Evolutionary conservation across 2,797 vertebrate genomes (phyloP).

Genomic region (Eurystomus glaucurus): DNA sequence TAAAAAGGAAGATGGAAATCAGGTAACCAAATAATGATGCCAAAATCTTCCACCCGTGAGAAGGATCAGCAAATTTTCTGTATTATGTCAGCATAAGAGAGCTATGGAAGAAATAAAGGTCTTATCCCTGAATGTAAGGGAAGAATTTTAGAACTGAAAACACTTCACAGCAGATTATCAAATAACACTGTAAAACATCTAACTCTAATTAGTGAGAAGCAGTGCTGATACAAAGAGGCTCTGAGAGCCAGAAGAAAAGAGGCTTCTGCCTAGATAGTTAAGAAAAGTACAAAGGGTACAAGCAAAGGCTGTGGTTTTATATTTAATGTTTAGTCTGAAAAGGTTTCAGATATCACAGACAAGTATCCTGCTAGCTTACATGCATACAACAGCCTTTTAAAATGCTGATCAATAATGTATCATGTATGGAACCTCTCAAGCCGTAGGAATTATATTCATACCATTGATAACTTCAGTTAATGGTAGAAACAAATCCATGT

Average conservation of each 20-base stretch:
- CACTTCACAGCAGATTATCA: not conserved
- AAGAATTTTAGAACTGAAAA: not conserved
- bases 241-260: not conserved
- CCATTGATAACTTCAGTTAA: not conserved
- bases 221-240: not conserved
- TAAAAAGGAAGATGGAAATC: conserved; percentile 2
- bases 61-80: not conserved
- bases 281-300: not conserved
- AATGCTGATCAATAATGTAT: conserved; percentile 26
- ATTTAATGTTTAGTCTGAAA: conserved; percentile 14
- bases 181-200: not conserved
- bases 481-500: not conserved
- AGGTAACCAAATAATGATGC: not conserved
- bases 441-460: not conserved
- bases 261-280: not conserved
- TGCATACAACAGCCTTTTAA: conserved; percentile 7
- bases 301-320: not conserved
- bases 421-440: not conserved
- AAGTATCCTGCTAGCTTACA: not conserved
- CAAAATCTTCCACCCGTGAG: not conserved
- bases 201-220: not conserved
- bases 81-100: not conserved
- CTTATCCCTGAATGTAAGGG: not conserved
- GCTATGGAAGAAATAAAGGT: not conserved
- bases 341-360: not conserved